Evolutionary conservation across 1,140 invertebrate genomes (phyloP).

Genomic region (Gonioctena quinquepunctata): DNA sequence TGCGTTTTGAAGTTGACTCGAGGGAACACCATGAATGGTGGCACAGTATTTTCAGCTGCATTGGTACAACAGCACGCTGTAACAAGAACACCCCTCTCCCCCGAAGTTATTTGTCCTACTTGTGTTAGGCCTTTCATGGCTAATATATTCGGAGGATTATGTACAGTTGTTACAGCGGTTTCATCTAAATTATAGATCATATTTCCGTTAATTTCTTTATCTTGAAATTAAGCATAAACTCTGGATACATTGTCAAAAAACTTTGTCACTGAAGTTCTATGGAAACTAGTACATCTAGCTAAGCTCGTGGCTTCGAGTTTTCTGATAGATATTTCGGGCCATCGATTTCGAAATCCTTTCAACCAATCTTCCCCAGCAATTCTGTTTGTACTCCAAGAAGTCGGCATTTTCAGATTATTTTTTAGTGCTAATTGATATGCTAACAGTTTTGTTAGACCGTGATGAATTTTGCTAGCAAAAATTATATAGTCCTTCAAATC

Average conservation of each 20-base stretch:
- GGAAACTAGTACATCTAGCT: background rate
- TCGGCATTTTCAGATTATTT: background rate
- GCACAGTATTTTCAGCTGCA: slow-evolving; percentile 47
- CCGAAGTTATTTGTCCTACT: slow-evolving; percentile 53
- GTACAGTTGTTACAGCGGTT: slow-evolving; percentile 57
- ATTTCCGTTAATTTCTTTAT: background rate
- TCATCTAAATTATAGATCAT: slow-evolving; percentile 56
- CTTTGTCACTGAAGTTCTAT: slow-evolving; percentile 22
- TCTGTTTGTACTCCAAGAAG: background rate
- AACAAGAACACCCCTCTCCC: slow-evolving; percentile 51
- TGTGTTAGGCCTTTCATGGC: slow-evolving; percentile 50
- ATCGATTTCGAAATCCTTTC: background rate
- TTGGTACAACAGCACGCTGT: slow-evolving; percentile 44
- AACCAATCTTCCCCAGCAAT: background rate
- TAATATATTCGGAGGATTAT: slow-evolving; percentile 53
- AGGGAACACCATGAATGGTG: slow-evolving; percentile 48
- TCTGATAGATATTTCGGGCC: background rate
- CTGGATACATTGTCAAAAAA: slow-evolving; percentile 15
- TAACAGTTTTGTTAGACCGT: no score
- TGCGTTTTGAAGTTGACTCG: slow-evolving; percentile 42
- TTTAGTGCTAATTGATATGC: background rate
- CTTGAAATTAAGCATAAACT: slow-evolving; percentile 12
- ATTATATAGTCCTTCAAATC: no score
- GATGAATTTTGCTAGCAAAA: no score
- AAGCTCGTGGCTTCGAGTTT: slow-evolving; percentile 6